These are phyloP conservation scores for Caenorhabditis auriculariae DNA, from an alignment of 2,888 invertebrate genomes.

Conservation along the genomic window DNA sequence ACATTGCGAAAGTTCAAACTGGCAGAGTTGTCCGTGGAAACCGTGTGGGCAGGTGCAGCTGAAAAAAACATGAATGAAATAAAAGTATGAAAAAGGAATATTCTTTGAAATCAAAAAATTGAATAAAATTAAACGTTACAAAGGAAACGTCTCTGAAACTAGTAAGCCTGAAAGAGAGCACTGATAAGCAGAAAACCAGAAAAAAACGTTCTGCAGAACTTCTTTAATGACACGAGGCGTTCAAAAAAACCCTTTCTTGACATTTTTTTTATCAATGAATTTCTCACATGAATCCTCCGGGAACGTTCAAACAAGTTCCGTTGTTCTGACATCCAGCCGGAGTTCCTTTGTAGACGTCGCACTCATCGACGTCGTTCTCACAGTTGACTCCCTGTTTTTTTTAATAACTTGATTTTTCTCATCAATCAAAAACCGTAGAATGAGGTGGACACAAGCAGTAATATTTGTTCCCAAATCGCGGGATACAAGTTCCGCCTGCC, in stretches of 20 bases:
- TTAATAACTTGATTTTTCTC: not conserved
- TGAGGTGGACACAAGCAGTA: constrained; percentile 56
- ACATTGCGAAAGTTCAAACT: constrained; percentile 41
- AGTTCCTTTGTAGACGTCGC: constrained; percentile 46
- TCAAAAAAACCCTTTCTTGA: no score
- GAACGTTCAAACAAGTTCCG: constrained; percentile 55
- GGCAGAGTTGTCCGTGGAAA: constrained; percentile 54
- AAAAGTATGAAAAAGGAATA: no score
- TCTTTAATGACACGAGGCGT: no score
- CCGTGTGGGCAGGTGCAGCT: constrained; percentile 68
- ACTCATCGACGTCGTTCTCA: constrained; percentile 56
- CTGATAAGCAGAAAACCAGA: no score
- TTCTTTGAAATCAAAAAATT: no score
- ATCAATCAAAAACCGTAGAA: constrained; percentile 23
- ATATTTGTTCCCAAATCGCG: constrained; percentile 42
- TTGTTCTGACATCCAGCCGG: constrained; percentile 55
- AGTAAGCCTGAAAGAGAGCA: no score
- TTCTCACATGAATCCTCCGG: constrained; percentile 35
- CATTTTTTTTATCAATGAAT: no score
- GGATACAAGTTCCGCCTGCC: constrained; percentile 58
- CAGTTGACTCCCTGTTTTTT: constrained; percentile 45
- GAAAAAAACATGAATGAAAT: no score
- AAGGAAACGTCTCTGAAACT: no score
- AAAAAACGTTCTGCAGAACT: no score
- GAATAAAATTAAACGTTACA: no score